These are phyloP conservation scores for Catharus fuscescens DNA, from an alignment of 2,113 vertebrate species.

Conservation along the genomic window DNA sequence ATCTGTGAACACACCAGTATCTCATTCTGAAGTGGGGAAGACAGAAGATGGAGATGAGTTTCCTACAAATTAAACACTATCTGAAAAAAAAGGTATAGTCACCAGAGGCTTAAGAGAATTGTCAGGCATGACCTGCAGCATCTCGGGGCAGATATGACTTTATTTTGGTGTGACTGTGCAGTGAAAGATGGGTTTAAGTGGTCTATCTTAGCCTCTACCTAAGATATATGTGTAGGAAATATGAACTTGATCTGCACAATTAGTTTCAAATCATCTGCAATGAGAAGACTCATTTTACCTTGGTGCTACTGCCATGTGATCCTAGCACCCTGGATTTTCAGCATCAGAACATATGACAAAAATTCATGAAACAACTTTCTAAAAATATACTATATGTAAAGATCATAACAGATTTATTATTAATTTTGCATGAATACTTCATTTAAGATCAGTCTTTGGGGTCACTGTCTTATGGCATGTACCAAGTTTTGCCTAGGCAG, in stretches of 20 bases:
- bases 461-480: not conserved
- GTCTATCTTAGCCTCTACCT: not conserved
- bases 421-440: not conserved
- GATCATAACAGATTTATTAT: not conserved
- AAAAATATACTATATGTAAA: not conserved
- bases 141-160: not conserved
- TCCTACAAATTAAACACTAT: not conserved
- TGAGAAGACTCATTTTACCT: not conserved
- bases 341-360: not conserved
- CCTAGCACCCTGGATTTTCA: not conserved
- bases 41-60: not conserved
- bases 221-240: not conserved
- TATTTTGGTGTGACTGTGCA: not conserved
- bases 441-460: not conserved
- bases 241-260: not conserved
- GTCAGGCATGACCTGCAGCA: not conserved
- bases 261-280: not conserved
- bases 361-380: not conserved
- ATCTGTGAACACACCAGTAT: not conserved
- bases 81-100: not conserved
- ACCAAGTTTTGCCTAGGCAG: not conserved
- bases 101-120: not conserved
- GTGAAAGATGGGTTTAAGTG: not conserved
- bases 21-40: accelerated
- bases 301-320: not conserved